A percentile compares a stretch with the other conserved stretches of the same genome.
phyloP scores from a whole-genome alignment of 2,113 vertebrate species.

The Isichthys henryi region DNA sequence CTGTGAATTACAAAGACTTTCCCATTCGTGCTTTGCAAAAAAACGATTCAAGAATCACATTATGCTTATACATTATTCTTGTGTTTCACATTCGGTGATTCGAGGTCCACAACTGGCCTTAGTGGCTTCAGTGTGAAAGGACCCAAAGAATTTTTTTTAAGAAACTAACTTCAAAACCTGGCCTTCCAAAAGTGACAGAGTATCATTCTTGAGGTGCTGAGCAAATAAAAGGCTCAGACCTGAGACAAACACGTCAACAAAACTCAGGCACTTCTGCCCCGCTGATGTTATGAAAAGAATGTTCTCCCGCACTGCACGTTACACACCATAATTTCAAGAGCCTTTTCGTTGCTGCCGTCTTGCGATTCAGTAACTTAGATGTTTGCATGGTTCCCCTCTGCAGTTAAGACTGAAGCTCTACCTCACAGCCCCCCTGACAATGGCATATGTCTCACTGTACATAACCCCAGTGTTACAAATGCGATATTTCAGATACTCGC shows the following conservation, averaged over 20 bases:
- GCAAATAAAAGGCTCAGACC: background rate
- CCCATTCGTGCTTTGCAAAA: background rate
- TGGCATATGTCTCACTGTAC: conserved; percentile 33
- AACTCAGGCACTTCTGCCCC: background rate
- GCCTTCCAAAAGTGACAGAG: conserved; percentile 28
- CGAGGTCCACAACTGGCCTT: conserved; percentile 43
- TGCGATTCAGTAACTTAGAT: background rate
- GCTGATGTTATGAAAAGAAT: background rate
- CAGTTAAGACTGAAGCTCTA: conserved; percentile 24
- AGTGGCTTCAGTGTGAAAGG: conserved; percentile 58
- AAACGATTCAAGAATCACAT: background rate
- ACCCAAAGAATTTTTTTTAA: conserved; percentile 49
- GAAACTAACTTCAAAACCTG: conserved; percentile 36
- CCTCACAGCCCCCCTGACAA: conserved; percentile 23
- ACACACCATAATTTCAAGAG: background rate
- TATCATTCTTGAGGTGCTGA: conserved; percentile 31
- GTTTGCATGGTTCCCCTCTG: background rate
- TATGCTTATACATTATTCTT: conserved; percentile 23
- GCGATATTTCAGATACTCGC: conserved; percentile 49
- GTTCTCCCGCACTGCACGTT: background rate
- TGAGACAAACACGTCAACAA: background rate
- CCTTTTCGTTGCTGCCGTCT: background rate
- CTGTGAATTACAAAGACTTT: background rate
- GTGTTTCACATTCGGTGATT: conserved; percentile 8
- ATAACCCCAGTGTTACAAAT: conserved; percentile 10